Evolutionary conservation across 1,140 invertebrate genomes (phyloP).

Genomic region (Zaprionus inermis): DNA sequence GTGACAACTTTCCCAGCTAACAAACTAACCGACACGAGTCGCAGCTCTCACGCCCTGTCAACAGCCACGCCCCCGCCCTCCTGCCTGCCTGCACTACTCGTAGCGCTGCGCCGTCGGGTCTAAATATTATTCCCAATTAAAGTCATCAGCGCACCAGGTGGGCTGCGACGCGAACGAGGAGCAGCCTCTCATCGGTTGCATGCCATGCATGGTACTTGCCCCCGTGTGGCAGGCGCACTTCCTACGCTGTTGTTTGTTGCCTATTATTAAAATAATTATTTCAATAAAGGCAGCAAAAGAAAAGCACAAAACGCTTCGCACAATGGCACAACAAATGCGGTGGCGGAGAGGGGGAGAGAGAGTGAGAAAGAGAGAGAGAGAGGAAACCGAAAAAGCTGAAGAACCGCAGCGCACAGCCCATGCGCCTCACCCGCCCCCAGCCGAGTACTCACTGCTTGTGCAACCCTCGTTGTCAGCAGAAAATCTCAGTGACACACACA

Average conservation of each 20-base stretch:
- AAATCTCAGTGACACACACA: constrained; percentile 57
- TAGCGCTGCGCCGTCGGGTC: constrained; percentile 54
- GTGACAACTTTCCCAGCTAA: constrained; percentile 10
- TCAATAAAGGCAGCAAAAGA: constrained; percentile 80
- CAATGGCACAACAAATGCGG: constrained; percentile 50
- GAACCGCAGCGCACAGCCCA: constrained; percentile 26
- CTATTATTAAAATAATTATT: constrained; percentile 84
- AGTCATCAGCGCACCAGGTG: constrained; percentile 82
- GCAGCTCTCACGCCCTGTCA: neutral
- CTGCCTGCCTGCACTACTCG: neutral
- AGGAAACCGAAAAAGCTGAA: neutral
- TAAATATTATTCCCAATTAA: constrained; percentile 84
- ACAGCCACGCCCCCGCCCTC: constrained; percentile 19
- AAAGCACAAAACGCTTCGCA: constrained; percentile 75
- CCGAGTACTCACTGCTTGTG: constrained; percentile 35
- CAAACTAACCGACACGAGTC: neutral
- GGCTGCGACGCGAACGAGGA: constrained; percentile 35
- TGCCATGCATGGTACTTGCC: too few species aligned
- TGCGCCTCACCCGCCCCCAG: neutral
- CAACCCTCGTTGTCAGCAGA: constrained; percentile 77
- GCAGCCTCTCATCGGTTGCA: too few species aligned
- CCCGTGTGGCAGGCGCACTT: constrained; percentile 43
- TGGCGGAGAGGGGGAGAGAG: neutral
- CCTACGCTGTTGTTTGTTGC: constrained; percentile 72
- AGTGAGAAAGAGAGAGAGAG: neutral